A percentile compares a stretch with the other conserved stretches of the same genome.
Conservation (phyloP, 2,797 vertebrate genomes). For the Scleropages formosus region DNA sequence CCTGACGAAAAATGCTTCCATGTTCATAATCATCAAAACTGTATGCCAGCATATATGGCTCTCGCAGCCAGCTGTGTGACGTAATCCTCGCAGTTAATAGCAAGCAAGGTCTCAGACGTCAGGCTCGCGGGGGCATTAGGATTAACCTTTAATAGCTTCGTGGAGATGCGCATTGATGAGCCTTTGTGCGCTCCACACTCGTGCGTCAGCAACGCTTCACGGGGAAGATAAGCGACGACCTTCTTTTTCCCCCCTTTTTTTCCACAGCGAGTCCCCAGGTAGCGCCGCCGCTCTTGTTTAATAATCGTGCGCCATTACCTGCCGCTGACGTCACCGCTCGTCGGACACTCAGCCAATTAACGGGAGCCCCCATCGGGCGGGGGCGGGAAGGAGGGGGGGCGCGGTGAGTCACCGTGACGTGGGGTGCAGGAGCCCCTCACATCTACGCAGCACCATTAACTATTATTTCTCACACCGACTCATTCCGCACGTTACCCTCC, state of each 20-base stretch:
- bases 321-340: conserved; percentile 43
- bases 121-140: background rate
- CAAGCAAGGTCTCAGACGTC: conserved; percentile 11
- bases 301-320: conserved; percentile 50
- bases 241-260: background rate
- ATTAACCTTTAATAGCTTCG: conserved; percentile 16
- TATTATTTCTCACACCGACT: background rate
- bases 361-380: conserved; percentile 29
- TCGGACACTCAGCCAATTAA: conserved; percentile 31
- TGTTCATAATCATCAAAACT: background rate
- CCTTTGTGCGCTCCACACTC: conserved; percentile 6
- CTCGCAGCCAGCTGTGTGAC: conserved; percentile 8
- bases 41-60: conserved; percentile 5
- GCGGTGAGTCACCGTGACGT: conserved; percentile 53
- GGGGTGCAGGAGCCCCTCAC: background rate
- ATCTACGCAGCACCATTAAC: conserved; percentile 12
- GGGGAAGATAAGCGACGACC: conserved; percentile 36
- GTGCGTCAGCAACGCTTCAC: conserved; percentile 40
- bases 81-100: conserved; percentile 14
- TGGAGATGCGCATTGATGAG: conserved; percentile 11
- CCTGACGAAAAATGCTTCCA: background rate
- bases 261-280: conserved; percentile 53
- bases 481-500: too few relatives aligned
- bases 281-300: conserved; percentile 34
- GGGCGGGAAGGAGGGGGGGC: conserved; percentile 38